Base-by-base conservation (phyloP, 1,140 invertebrate genomes). In the Oncopodura yosiiana region DNA sequence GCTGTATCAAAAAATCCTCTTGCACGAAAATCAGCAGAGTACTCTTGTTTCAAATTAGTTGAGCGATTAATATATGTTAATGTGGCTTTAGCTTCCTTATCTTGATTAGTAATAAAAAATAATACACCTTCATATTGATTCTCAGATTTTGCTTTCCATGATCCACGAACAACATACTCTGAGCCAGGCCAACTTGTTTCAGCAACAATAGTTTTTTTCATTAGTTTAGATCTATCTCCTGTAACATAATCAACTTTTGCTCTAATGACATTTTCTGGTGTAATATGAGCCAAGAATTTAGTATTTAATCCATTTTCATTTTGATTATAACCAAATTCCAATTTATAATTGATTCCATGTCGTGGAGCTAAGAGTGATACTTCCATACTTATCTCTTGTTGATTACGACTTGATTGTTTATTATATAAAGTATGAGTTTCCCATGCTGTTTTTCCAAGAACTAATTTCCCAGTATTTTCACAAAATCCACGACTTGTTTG, bases 401-500 rank as follows among this genome's bases (percentile, higher is more conserved):
- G 51, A 14, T 57, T 49, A 1, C 30, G 16, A n/a, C 42, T 45
- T 1, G 38, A 29, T 46, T 66, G 61, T 12, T 39, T 29, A 23
- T 60, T 53, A 50, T 62, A 65, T 5, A 66, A 24, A 12, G 59
- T 42, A 32, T 63, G 51, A 34, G 55, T 45, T 23, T 58, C 50
- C 64, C 63, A 64, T 24, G 62, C 43, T 36, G 63, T 14, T 49
- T 60, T 60, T 11, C 61, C 65, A 12, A 60, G 23, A 3, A 38
- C 53, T 12, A 65, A 44, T 30, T 58, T 59, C 16, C 48, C 37
- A 26, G 38, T 58, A 49, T 68, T 68, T 49, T 69, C 68, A 23
- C 62, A 56, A 38, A 66, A 69, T 1, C 66, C 65, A 6, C 41
- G 34, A 32, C 61, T 67, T 9, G 24, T 53, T 52, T 66, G 62